Percentiles rank a stretch among this genome's conserved stretches.
Evolutionary conservation across 2,113 vertebrate genomes (phyloP).

Genomic region (Cyprinus carpio): DNA sequence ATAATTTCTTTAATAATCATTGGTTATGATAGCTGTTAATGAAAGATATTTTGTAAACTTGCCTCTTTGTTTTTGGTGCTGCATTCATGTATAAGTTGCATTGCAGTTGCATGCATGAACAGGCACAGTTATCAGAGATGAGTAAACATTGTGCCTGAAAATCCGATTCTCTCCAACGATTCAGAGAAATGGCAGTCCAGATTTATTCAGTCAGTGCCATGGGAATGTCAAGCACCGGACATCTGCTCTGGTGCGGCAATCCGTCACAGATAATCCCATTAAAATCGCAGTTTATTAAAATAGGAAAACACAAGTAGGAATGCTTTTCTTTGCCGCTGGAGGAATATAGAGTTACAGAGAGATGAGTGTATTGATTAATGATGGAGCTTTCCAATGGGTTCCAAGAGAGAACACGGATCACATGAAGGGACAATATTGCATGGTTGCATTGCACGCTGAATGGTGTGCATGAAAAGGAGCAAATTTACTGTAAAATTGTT

Average conservation of each 20-base stretch:
- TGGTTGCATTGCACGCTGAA: not conserved
- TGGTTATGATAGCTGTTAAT: not conserved
- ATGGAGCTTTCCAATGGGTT: constrained; percentile 29
- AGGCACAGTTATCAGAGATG: constrained; percentile 11
- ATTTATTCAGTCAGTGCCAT: constrained; percentile 36
- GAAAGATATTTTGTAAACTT: not conserved
- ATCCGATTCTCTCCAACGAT: constrained; percentile 40
- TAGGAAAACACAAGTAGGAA: constrained; percentile 60
- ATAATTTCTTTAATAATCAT: not conserved
- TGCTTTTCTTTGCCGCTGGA: constrained; percentile 59
- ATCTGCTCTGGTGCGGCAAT: constrained; percentile 59
- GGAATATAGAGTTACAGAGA: constrained; percentile 66
- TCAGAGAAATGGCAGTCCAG: constrained; percentile 31
- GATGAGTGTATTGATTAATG: constrained; percentile 66
- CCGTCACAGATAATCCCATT: constrained; percentile 54
- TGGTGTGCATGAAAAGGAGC: not conserved
- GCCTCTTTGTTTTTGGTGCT: not conserved
- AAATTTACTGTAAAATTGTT: not conserved
- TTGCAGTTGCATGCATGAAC: not conserved
- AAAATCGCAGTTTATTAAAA: constrained; percentile 69
- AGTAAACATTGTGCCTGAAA: constrained; percentile 43
- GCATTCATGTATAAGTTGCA: not conserved
- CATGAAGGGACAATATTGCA: not conserved
- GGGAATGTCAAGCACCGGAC: constrained; percentile 60
- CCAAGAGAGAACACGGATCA: constrained; percentile 7